Conservation (phyloP, 2,888 invertebrate species). For the Tholera decimalis region DNA sequence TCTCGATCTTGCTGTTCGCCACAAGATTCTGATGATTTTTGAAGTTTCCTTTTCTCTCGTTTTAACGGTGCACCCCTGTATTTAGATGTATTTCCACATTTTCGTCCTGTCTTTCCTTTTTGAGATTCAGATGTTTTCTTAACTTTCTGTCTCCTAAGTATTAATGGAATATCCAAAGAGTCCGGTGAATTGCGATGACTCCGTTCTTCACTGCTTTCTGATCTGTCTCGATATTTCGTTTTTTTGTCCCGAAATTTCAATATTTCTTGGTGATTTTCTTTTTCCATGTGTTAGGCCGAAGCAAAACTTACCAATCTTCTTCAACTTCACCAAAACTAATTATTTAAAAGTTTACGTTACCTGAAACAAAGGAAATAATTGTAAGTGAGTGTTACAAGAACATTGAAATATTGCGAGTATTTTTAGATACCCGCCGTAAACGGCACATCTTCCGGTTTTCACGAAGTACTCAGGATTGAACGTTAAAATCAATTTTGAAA, state of each 20-base stretch:
- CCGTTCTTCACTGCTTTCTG: not conserved
- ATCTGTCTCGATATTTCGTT: not conserved
- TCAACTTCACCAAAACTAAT: too few relatives aligned
- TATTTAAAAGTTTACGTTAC: constrained; percentile 20
- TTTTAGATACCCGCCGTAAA: not conserved
- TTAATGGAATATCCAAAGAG: not conserved
- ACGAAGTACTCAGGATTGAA: too few relatives aligned
- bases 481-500: not conserved
- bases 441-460: too few relatives aligned
- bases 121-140: not conserved
- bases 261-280: not conserved
- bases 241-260: too few relatives aligned
- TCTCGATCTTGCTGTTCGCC: rapidly evolving
- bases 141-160: not conserved
- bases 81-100: not conserved
- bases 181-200: not conserved
- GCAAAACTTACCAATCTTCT: not conserved
- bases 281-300: not conserved
- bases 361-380: constrained; percentile 35
- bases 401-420: not conserved
- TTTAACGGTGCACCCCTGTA: too few relatives aligned
- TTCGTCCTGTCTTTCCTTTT: too few relatives aligned
- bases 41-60: not conserved
- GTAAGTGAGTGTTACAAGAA: not conserved
- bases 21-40: not conserved